Evolutionary conservation across 1,140 invertebrate genomes (phyloP).

Genomic region (Teleogryllus occipitalis): DNA sequence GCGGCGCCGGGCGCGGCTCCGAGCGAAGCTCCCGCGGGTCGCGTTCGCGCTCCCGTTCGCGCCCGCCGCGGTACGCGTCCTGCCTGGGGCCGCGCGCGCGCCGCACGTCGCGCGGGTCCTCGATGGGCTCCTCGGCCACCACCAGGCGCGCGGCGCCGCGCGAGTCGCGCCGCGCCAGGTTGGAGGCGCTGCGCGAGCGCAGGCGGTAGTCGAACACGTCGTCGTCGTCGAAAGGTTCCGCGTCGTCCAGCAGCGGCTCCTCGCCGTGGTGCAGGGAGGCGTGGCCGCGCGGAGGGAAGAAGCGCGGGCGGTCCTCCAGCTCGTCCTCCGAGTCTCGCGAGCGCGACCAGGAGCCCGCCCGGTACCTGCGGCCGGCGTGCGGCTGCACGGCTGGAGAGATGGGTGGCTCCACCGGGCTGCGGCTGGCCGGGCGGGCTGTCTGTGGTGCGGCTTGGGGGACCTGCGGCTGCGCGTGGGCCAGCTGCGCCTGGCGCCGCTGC

Average conservation of each 20-base stretch:
- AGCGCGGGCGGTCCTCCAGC: conserved; percentile 9
- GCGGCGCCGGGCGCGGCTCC: neutral
- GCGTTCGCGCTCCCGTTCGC: neutral
- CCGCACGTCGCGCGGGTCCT: neutral
- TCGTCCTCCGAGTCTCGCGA: conserved; percentile 14
- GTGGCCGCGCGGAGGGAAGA: neutral
- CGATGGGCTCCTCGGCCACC: neutral
- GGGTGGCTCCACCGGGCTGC: neutral
- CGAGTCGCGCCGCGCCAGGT: neutral
- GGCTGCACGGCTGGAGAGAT: conserved; percentile 7
- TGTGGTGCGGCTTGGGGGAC: neutral
- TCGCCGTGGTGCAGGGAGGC: neutral
- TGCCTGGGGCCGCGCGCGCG: too few relatives aligned
- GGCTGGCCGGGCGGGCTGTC: neutral
- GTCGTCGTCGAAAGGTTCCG: neutral
- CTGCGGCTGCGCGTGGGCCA: neutral
- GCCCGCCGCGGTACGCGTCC: too few relatives aligned
- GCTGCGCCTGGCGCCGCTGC: conserved; percentile 24
- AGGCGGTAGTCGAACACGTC: neutral
- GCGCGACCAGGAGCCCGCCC: conserved; percentile 8
- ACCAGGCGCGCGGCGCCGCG: neutral
- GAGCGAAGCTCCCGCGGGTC: neutral
- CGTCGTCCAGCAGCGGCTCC: neutral
- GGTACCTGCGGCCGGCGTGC: neutral
- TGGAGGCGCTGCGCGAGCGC: neutral